phyloP scores from a whole-genome alignment of 2,888 invertebrate genomes.

The Pterostichus madidus region DNA sequence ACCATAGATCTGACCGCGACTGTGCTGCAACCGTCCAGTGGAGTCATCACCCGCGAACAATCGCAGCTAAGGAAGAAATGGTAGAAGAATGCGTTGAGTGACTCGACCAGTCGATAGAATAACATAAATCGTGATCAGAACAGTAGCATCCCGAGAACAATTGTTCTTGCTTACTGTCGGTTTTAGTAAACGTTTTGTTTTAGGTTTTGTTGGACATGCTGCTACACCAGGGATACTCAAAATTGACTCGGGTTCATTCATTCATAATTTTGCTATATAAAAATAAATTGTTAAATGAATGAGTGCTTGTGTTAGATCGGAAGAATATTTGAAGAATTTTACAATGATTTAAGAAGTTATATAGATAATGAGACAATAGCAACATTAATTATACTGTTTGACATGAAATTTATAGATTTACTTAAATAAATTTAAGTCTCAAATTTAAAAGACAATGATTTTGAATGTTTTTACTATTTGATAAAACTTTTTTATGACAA shows the following conservation, averaged over 20 bases:
- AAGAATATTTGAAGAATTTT: background rate
- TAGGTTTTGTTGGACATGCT: constrained; percentile 70
- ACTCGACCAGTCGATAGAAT: constrained; percentile 73
- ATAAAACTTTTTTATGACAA: too few species aligned
- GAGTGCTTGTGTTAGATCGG: too few species aligned
- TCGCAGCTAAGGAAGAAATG: constrained; percentile 69
- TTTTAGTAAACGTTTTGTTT: constrained; percentile 75
- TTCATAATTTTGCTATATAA: background rate
- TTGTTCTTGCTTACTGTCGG: constrained; percentile 77
- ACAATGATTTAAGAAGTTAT: too few species aligned
- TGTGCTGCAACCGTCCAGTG: constrained; percentile 71
- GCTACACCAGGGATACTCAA: constrained; percentile 48
- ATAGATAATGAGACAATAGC: too few species aligned
- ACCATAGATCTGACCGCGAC: constrained; percentile 74
- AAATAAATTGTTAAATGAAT: background rate
- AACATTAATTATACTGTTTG: too few species aligned
- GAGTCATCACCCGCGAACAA: constrained; percentile 70
- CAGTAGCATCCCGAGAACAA: constrained; percentile 77
- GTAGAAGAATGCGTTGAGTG: constrained; percentile 70
- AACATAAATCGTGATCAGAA: constrained; percentile 76
- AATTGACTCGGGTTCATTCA: constrained; percentile 42
- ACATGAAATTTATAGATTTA: too few species aligned
- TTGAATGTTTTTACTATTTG: too few species aligned
- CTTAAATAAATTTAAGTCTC: too few species aligned
- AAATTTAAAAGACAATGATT: too few species aligned